Conservation (phyloP, 2,888 invertebrate genomes). For the Microdon myrmicae region DNA sequence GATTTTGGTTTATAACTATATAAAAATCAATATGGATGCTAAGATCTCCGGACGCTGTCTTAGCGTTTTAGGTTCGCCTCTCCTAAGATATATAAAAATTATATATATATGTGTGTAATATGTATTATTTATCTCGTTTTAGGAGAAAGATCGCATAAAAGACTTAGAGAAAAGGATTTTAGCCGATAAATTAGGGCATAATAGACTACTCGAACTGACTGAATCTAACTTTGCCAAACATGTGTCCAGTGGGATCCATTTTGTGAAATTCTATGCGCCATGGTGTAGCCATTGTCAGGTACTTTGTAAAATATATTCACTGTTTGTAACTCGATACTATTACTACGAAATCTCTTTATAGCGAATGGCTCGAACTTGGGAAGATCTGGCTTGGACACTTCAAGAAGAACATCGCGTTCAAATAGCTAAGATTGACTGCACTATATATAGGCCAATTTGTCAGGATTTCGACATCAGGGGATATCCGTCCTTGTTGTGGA, state of each 20-base stretch:
- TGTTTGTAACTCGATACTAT: slow-evolving; percentile 13
- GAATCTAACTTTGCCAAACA: slow-evolving; percentile 81
- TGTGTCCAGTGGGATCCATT: slow-evolving; percentile 80
- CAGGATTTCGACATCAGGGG: slow-evolving; percentile 84
- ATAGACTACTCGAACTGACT: slow-evolving; percentile 74
- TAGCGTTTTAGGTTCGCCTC: too few species aligned
- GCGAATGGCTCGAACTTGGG: slow-evolving; percentile 86
- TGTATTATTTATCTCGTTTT: too few species aligned
- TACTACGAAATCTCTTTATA: slow-evolving; percentile 64
- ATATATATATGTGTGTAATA: too few species aligned
- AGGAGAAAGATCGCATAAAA: slow-evolving; percentile 42
- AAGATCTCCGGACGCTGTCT: too few species aligned
- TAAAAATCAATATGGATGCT: too few species aligned
- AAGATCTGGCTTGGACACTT: slow-evolving; percentile 78
- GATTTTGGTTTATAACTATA: too few species aligned
- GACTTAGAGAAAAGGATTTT: slow-evolving; percentile 24
- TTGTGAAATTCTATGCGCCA: slow-evolving; percentile 91
- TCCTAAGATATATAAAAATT: too few species aligned
- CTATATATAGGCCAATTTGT: slow-evolving; percentile 79
- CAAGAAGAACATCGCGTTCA: slow-evolving; percentile 75
- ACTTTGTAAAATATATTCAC: slow-evolving; percentile 39
- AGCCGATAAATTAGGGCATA: slow-evolving; percentile 17
- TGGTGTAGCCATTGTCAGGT: slow-evolving; percentile 92
- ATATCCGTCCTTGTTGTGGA: slow-evolving; percentile 89
- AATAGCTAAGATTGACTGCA: slow-evolving; percentile 88